Evolutionary conservation across 2,797 vertebrate genomes (phyloP).

Genomic region (Australoheros facetus): DNA sequence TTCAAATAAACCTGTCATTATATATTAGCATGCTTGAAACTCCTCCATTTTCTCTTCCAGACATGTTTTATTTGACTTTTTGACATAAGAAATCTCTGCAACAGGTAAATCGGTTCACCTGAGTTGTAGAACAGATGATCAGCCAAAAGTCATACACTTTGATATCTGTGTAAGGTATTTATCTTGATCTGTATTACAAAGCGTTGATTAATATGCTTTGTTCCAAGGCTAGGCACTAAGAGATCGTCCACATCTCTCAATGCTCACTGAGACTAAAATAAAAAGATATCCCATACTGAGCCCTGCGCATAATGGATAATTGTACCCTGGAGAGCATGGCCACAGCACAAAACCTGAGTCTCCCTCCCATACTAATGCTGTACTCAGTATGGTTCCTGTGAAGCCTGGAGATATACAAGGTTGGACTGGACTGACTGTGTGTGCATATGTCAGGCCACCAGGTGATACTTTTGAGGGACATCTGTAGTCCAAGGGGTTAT

Average conservation of each 20-base stretch:
- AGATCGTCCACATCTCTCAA: conserved; percentile 35
- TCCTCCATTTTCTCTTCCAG: background rate
- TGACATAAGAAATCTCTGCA: background rate
- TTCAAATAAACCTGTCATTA: background rate
- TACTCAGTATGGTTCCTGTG: conserved; percentile 8
- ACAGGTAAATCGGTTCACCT: background rate
- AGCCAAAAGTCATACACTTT: background rate
- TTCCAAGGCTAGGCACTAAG: conserved; percentile 11
- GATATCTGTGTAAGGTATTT: background rate
- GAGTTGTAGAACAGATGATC: background rate
- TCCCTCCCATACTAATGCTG: conserved; percentile 14
- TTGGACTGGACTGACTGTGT: background rate
- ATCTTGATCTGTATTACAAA: background rate
- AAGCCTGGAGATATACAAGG: conserved; percentile 18
- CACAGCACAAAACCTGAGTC: background rate
- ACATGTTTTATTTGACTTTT: background rate
- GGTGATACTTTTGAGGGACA: background rate
- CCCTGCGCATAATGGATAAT: conserved; percentile 56
- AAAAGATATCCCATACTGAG: conserved; percentile 49
- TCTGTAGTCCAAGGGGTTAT: background rate
- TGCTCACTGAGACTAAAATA: conserved; percentile 43
- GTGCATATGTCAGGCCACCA: background rate
- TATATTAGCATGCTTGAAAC: background rate
- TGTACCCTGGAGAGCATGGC: conserved; percentile 55
- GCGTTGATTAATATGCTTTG: conserved; percentile 43